These are phyloP conservation scores for Dipodomys merriami DNA, from an alignment of 2,113 vertebrate genomes.

Conservation along the genomic window DNA sequence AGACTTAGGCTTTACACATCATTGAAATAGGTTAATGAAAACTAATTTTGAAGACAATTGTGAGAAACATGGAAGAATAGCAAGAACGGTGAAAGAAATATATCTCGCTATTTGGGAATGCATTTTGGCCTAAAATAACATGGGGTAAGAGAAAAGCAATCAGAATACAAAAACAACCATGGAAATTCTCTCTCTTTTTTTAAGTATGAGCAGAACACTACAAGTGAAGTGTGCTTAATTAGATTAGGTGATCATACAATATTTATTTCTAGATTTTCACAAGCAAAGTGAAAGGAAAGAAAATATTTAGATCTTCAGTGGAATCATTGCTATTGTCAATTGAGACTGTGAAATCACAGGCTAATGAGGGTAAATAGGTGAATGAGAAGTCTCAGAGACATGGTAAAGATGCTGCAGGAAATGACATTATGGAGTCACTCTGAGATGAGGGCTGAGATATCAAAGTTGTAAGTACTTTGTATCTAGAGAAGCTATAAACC, in stretches of 20 bases:
- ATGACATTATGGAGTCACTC: neutral
- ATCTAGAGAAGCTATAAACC: slow-evolving; percentile 5
- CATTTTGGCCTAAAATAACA: slow-evolving; percentile 2
- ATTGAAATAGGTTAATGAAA: slow-evolving; percentile 21
- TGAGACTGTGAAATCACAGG: neutral
- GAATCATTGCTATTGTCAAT: slow-evolving; percentile 2
- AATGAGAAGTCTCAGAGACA: slow-evolving; percentile 56
- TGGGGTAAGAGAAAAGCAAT: neutral
- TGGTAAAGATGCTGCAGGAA: slow-evolving; percentile 8
- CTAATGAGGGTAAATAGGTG: neutral
- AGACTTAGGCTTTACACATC: slow-evolving; percentile 9
- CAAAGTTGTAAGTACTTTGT: neutral
- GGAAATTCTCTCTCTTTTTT: neutral
- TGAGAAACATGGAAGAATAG: neutral
- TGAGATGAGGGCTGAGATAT: neutral
- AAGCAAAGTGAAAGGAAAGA: slow-evolving; percentile 1
- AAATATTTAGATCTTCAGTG: neutral
- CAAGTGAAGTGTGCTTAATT: slow-evolving; percentile 16
- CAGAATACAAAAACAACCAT: neutral
- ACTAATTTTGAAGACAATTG: slow-evolving; percentile 48
- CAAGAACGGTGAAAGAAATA: slow-evolving; percentile 29
- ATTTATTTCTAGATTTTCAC: slow-evolving; percentile 33
- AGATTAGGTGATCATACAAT: neutral
- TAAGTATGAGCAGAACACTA: neutral
- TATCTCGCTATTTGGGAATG: neutral